These are phyloP conservation scores for Petrocephalus sullivani DNA, from an alignment of 2,797 vertebrate species.

Conservation along the genomic window DNA sequence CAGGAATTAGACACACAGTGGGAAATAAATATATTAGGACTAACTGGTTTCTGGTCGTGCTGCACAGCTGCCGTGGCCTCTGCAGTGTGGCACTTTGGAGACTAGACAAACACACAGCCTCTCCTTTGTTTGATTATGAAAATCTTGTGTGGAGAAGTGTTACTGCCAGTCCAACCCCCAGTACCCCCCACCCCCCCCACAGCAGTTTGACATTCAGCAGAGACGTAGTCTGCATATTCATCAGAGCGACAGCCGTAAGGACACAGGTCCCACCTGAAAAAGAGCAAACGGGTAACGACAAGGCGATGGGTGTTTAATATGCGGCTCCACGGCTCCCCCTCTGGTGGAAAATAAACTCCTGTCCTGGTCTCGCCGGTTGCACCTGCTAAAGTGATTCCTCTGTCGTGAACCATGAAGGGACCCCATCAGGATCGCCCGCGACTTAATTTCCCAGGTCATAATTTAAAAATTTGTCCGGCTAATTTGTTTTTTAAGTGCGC, in stretches of 20 bases:
- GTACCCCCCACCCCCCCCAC: not conserved
- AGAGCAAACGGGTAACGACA: not conserved
- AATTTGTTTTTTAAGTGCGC: not conserved
- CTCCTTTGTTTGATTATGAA: slow-evolving; percentile 18
- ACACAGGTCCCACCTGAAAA: not conserved
- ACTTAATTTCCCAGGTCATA: not conserved
- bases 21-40: not conserved
- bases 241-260: not conserved
- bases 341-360: not conserved
- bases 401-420: not conserved
- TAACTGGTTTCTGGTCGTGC: not conserved
- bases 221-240: slow-evolving; percentile 16
- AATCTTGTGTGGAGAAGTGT: not conserved
- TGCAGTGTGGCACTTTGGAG: slow-evolving; percentile 3
- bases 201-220: slow-evolving; percentile 17
- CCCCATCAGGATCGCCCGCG: not conserved
- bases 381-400: not conserved
- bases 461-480: not conserved
- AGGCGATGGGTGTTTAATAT: not conserved
- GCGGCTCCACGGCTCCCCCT: not conserved
- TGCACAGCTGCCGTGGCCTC: not conserved
- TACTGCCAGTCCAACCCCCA: not conserved
- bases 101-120: slow-evolving; percentile 11
- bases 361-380: not conserved
- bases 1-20: not conserved